Evolutionary conservation across 2,113 vertebrate genomes (phyloP).

Genomic region (Ciconia boyciana): DNA sequence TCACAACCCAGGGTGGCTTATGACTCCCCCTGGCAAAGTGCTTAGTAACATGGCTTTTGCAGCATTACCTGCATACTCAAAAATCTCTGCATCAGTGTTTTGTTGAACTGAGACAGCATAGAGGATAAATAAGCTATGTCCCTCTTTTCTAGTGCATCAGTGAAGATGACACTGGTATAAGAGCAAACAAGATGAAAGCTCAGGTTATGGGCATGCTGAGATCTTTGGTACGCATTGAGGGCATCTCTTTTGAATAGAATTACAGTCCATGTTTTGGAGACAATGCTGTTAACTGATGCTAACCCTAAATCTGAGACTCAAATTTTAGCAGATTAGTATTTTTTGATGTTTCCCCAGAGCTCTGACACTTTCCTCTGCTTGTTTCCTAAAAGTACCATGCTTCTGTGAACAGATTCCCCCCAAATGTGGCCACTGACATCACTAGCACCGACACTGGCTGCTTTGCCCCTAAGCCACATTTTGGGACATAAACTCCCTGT

Average conservation of each 20-base stretch:
- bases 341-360: neutral
- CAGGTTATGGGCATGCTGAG: neutral
- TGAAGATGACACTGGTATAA: neutral
- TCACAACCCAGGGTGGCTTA: neutral
- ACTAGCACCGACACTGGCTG: neutral
- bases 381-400: neutral
- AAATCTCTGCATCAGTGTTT: neutral
- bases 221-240: neutral
- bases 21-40: neutral
- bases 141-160: neutral
- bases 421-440: neutral
- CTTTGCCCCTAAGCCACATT: neutral
- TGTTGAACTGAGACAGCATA: neutral
- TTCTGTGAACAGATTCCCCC: neutral
- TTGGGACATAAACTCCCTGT: neutral
- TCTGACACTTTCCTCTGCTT: neutral
- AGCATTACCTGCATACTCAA: neutral
- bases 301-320: neutral
- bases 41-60: neutral
- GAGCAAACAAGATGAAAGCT: neutral
- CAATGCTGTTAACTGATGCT: neutral
- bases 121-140: neutral
- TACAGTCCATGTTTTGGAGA: neutral
- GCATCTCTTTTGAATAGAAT: neutral
- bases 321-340: neutral